Base-by-base conservation (phyloP, 2,888 invertebrate species). In the Silvanus unidentatus region DNA sequence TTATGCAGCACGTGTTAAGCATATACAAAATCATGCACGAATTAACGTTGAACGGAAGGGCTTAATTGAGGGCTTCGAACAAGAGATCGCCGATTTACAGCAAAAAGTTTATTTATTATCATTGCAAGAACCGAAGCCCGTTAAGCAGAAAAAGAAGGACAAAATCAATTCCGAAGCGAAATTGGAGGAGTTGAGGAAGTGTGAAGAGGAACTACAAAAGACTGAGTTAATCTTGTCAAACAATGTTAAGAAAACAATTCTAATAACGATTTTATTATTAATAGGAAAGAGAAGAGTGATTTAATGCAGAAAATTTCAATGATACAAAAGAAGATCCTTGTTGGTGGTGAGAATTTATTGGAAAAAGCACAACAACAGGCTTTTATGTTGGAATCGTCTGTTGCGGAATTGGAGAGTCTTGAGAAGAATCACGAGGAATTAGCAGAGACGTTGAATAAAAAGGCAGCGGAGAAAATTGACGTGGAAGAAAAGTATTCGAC, bases 21-120 rank as follows among this genome's bases (percentile, higher is more conserved):
- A 90, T 67, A 99, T 99, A 53, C 89, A 93, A 71, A 99, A 98
- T 74, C 84, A 87, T 59, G 96, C 96, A 45, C 86, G 88, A 62
- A 86, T 99, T 50, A 99, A 99, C 72, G 96, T 95, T 67, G 98
- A 98, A 70, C 95, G 97, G 0, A 97, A 98, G 73, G 96, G 98
- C 0, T 72, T 99, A 38, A 80, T 99, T 13, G 82, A 95, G 40
- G 88, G 94, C 73, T 98, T 96, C 74, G 97, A 99, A 72, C 85
- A 89, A 62, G 97, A 99, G 75, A 97, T 99, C 55, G 92, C 93
- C 55, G 88, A 90, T 43, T 77, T 99, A 38, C 85, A 88, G 56
- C 72, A 62, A 45, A 64, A 62, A 50, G 54, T 65, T 3, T 48
- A 54, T 8, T 48, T 63, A 28, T 57, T 70, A 11, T 62, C 62